phyloP scores from a whole-genome alignment of 2,888 invertebrate genomes.

The Limenitis camilla region DNA sequence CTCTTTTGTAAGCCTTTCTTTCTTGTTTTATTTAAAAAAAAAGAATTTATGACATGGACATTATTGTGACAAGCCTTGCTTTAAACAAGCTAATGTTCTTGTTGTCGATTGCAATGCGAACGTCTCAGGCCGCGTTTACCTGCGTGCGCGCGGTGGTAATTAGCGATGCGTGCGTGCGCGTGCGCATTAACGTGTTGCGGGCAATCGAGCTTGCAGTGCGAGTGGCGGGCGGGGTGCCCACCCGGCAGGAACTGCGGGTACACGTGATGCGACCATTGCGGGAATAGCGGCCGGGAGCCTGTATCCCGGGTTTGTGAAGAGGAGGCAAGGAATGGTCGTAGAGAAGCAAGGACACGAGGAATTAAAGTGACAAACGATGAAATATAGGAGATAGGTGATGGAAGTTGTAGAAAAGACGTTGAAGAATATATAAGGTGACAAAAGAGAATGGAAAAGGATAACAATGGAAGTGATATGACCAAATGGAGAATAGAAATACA shows the following conservation, averaged over 20 bases:
- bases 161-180: constrained; percentile 71
- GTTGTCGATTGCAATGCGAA: constrained; percentile 39
- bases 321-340: not conserved
- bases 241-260: constrained; percentile 95
- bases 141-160: constrained; percentile 72
- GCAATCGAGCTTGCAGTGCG: constrained; percentile 75
- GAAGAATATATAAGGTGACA: no score
- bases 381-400: no score
- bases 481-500: no score
- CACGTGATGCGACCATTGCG: constrained; percentile 96
- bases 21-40: not conserved
- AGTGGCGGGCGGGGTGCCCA: constrained; percentile 83
- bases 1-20: not conserved
- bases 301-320: not conserved
- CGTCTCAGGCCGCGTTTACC: constrained; percentile 55
- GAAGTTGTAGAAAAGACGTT: no score
- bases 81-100: not conserved
- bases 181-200: constrained; percentile 68
- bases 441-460: no score
- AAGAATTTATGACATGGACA: no score
- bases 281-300: constrained; percentile 88
- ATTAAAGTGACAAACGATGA: no score
- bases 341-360: not conserved
- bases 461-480: no score
- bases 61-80: not conserved